Percentiles rank a stretch among this genome's conserved stretches.
phyloP scores from a whole-genome alignment of 2,888 invertebrate species.

The Druceiella hillmani region DNA sequence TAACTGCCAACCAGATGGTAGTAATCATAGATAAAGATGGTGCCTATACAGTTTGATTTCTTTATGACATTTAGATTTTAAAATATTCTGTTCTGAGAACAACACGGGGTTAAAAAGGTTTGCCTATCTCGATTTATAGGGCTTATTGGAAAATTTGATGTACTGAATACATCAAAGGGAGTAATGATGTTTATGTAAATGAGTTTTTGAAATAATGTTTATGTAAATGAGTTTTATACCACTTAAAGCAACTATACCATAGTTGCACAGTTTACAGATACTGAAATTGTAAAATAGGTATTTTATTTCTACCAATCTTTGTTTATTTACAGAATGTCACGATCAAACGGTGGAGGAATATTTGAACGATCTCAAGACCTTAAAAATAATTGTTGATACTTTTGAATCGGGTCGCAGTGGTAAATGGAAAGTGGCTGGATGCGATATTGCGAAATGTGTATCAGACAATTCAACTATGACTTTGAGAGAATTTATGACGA shows the following conservation, averaged over 20 bases:
- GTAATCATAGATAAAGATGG: too few relatives aligned
- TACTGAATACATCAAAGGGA: too few relatives aligned
- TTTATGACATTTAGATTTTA: too few relatives aligned
- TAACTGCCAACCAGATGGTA: too few relatives aligned
- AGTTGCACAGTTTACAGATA: conserved; percentile 19
- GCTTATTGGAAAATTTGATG: too few relatives aligned
- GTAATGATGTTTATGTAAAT: too few relatives aligned
- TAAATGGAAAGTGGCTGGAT: conserved; percentile 57
- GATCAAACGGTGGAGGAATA: conserved; percentile 54
- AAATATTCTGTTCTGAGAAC: too few relatives aligned
- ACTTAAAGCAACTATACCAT: conserved; percentile 2
- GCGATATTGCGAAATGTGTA: conserved; percentile 52
- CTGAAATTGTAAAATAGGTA: conserved; percentile 30
- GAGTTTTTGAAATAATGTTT: too few relatives aligned
- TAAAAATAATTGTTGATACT: conserved; percentile 60
- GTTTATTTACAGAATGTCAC: conserved; percentile 38
- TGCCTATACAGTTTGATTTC: too few relatives aligned
- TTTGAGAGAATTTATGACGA: conserved; percentile 49
- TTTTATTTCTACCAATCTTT: conserved; percentile 9
- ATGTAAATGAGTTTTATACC: too few relatives aligned
- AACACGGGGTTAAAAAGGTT: too few relatives aligned
- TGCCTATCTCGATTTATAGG: too few relatives aligned
- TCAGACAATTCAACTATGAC: conserved; percentile 49
- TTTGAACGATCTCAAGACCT: conserved; percentile 53
- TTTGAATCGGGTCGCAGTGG: conserved; percentile 50